A percentile compares a stretch with the other conserved stretches of the same genome.
phyloP scores from a whole-genome alignment of 2,113 vertebrate species.

The Pollimyrus isidori region DNA sequence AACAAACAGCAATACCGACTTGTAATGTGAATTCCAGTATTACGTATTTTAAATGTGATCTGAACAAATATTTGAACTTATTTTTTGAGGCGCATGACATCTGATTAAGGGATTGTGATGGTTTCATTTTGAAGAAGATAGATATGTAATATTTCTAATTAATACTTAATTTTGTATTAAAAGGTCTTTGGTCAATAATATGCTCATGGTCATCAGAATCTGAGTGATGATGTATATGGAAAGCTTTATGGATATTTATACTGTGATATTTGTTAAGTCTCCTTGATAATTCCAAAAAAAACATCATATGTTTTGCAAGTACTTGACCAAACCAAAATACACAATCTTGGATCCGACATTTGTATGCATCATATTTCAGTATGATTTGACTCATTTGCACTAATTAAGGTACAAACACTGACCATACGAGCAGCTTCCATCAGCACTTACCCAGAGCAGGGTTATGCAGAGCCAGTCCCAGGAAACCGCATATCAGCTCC shows the following conservation, averaged over 20 bases:
- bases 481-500: background rate
- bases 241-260: background rate
- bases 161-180: constrained; percentile 6
- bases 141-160: constrained; percentile 4
- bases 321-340: background rate
- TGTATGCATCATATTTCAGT: background rate
- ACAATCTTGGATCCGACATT: background rate
- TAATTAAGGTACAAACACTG: background rate
- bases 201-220: background rate
- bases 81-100: background rate
- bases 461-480: background rate
- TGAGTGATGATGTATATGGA: background rate
- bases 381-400: background rate
- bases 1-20: background rate
- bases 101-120: background rate
- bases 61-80: background rate
- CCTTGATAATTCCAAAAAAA: background rate
- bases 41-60: constrained; percentile 3
- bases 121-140: background rate
- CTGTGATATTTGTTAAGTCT: background rate
- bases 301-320: background rate
- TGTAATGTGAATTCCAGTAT: background rate
- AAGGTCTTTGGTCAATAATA: background rate
- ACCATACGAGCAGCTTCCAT: background rate
- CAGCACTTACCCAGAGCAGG: background rate